These are phyloP conservation scores for Agonopterix alstromeriana DNA, from an alignment of 2,888 invertebrate species.

Conservation along the genomic window DNA sequence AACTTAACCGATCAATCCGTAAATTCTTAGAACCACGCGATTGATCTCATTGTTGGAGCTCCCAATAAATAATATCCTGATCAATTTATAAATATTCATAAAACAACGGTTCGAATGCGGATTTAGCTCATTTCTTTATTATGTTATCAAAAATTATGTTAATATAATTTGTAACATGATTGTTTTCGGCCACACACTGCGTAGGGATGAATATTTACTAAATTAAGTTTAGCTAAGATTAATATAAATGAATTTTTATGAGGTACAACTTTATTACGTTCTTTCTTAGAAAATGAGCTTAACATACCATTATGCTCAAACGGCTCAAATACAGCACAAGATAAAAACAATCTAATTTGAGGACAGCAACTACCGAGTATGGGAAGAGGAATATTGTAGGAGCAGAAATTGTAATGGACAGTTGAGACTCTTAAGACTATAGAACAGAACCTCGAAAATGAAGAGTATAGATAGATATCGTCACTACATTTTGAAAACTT, in stretches of 20 bases:
- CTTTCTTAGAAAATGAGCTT: too few species aligned
- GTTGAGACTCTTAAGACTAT: too few species aligned
- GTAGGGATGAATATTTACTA: constrained; percentile 5
- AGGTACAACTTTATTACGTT: constrained; percentile 1
- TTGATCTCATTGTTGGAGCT: not conserved
- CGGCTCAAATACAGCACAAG: too few species aligned
- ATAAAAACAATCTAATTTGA: too few species aligned
- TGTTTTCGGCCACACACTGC: constrained; percentile 33
- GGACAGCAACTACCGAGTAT: too few species aligned
- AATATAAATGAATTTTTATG: not conserved
- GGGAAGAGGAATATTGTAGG: too few species aligned
- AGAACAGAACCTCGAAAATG: too few species aligned
- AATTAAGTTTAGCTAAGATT: too few species aligned
- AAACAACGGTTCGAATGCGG: constrained; percentile 13
- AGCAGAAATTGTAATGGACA: too few species aligned
- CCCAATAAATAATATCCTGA: constrained; percentile 14
- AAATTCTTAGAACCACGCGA: constrained; percentile 1
- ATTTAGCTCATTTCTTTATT: constrained; percentile 23
- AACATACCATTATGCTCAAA: too few species aligned
- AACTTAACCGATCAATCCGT: not conserved
- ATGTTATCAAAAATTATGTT: constrained; percentile 30
- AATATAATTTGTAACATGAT: constrained; percentile 22
- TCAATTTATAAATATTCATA: constrained; percentile 24
- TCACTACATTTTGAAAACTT: too few species aligned
- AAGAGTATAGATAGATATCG: too few species aligned